These are phyloP conservation scores for Tinea pellionella DNA, from an alignment of 2,888 invertebrate genomes.

Conservation along the genomic window DNA sequence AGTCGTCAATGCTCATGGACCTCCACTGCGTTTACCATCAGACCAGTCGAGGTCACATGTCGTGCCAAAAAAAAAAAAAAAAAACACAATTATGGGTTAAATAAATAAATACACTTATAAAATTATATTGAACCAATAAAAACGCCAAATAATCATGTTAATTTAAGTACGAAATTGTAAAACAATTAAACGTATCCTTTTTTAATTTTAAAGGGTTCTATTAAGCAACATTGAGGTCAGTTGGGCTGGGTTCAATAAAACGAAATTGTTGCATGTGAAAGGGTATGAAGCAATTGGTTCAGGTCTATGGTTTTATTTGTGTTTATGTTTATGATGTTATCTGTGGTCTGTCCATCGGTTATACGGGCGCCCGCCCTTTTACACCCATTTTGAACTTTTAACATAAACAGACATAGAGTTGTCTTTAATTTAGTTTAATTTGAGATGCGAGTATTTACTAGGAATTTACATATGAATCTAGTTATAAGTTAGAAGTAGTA, in stretches of 20 bases:
- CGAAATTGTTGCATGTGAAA: conserved; percentile 33
- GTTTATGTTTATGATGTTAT: conserved; percentile 61
- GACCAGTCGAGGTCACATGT: no score
- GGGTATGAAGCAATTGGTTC: conserved; percentile 47
- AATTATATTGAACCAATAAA: background rate
- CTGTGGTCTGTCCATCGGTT: conserved; percentile 40
- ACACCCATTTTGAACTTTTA: conserved; percentile 35
- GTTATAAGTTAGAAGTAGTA: no score
- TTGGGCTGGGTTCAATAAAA: conserved; percentile 34
- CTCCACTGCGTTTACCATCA: no score
- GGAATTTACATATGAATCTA: no score
- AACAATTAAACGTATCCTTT: background rate
- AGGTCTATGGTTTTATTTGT: conserved; percentile 38
- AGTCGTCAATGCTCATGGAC: no score
- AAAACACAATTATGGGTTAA: no score
- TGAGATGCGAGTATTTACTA: conserved; percentile 7
- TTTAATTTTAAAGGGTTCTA: background rate
- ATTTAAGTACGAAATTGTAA: background rate
- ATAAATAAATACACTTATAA: background rate
- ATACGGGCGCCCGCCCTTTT: conserved; percentile 58
- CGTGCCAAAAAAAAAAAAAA: no score
- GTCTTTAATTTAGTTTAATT: conserved; percentile 18
- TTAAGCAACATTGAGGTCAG: conserved; percentile 6
- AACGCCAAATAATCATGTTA: background rate
- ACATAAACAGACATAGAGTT: conserved; percentile 29